A percentile compares a stretch with the other conserved stretches of the same genome.
These are phyloP conservation scores for Sternotherus odoratus DNA, from an alignment of 2,797 vertebrate genomes.

Conservation along the genomic window DNA sequence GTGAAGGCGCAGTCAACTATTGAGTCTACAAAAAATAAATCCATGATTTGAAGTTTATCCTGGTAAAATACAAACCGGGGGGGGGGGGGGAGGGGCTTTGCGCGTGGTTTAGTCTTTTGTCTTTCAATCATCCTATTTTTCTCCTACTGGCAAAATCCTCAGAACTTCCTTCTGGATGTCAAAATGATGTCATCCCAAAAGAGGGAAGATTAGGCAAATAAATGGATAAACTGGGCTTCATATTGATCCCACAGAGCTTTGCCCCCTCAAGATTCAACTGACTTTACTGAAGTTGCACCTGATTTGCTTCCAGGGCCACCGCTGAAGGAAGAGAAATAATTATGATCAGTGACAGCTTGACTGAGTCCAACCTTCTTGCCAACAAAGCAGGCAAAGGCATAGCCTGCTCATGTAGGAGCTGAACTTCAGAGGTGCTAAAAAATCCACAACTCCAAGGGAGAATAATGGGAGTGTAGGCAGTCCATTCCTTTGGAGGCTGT, in stretches of 20 bases:
- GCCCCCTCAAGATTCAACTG: neutral
- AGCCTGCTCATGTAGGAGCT: neutral
- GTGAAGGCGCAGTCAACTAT: neutral
- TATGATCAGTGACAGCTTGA: neutral
- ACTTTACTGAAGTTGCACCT: neutral
- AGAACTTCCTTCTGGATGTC: neutral
- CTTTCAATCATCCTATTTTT: neutral
- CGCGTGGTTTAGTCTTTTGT: neutral
- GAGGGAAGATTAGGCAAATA: neutral
- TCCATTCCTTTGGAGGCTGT: neutral
- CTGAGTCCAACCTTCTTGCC: neutral
- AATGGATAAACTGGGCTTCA: neutral
- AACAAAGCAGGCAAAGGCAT: neutral
- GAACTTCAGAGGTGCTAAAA: neutral
- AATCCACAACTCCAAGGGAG: neutral
- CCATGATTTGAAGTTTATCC: neutral
- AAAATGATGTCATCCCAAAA: neutral
- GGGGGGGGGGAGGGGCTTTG: neutral
- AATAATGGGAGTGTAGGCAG: neutral
- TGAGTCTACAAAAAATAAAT: neutral
- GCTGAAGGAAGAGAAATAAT: neutral
- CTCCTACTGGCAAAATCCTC: neutral
- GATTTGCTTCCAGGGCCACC: neutral
- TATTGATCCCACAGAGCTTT: neutral
- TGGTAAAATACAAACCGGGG: neutral